Evolutionary conservation across 2,797 vertebrate genomes (phyloP), one percentile per base, ranked within the genome.

Genomic region (Centropyge bicolor): DNA sequence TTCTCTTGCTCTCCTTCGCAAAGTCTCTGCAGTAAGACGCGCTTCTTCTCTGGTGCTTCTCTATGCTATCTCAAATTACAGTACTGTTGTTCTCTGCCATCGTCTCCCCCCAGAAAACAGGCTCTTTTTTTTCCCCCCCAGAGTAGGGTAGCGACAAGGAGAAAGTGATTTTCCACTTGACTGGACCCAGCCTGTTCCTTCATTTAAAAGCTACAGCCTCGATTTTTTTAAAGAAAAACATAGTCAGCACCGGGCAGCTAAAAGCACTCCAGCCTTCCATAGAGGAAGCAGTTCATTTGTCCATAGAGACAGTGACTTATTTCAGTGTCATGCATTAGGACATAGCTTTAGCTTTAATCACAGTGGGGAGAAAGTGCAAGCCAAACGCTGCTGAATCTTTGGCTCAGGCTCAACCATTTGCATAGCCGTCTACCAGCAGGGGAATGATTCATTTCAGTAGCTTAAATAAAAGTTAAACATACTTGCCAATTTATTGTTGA

Each of bases 141-240:
- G 74, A 80, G 77, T 49, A 8, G 68, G 45, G 20, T 67, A 77
- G 67, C 78, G 84, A 91, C 78, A 82, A 77, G 70, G 74, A 88
- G 76, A 87, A 90, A 94, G 88, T 84, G 78, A 91, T 93, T 93
- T 93, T 91, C 90, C 89, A 88, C 80, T 88, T 81, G 87, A 88
- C 85, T 89, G 78, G 82, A 83, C 78, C 64, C 70, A 84, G 69
- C 52, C 74, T 82, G 62, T 75, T 83, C 61, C 54, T 88, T 88
- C 74, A 83, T 89, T 85, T 88, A 78, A 90, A 82, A 88, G 54
- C 59, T 38, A 52, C n/a, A 78, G 62, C 45, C 27, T 40, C 78
- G 70, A 74, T 88, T 71, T 78, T 88, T 71, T 78, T 1, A 59
- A 84, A 85, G 38, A 64, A 83, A 86, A 81, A 66, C 76, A 77